Evolutionary conservation across 2,797 vertebrate genomes (phyloP), one percentile per base, ranked within the genome.

Genomic region (Sebastes minor): DNA sequence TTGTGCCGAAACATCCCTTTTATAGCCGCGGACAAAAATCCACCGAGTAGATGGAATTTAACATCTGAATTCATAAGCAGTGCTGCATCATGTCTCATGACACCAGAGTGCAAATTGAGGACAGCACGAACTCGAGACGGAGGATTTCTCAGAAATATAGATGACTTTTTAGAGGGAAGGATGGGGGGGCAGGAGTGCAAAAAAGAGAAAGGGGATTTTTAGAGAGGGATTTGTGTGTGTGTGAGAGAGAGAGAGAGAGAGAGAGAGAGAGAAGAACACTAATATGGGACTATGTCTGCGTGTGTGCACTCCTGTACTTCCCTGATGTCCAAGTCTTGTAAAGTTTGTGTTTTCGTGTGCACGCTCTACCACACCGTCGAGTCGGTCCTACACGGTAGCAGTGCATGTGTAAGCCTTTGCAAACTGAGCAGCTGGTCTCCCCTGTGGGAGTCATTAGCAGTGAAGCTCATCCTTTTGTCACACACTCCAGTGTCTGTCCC

Each of bases 391-490:
- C 83, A 67, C 30, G 25, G 84, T 74, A 42, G 53, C n/a, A 3
- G 75, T 78, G 85, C 82, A 80, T 73, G 89, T 59, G 56, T 67
- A 79, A 86, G 78, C 68, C 78, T 71, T 63, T 61, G 73, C 78
- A 80, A 91, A 86, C 81, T 27, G 86, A 93, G 90, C 95, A 95
- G 92, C 92, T 95, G 93, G 90, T 91, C 80, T 85, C 82, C 93
- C 93, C 93, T 92, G 90, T 89, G 93, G 94, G 94, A 94, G 90
- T 94, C 93, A 94, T 95, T 95, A 94, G 91, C 91, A 89, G 87
- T 88, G 88, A 94, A 92, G 92, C 92, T 92, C 92, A 94, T 93
- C 91, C 90, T 88, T 95, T 96, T 95, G 93, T 95, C 91, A 93
- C 92, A 94, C 84, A 94, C 92, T 73, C 77, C 83, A 90, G 91